Base-by-base conservation (phyloP, 2,888 invertebrate species). In the Parapristionchus giblindavisi region DNA sequence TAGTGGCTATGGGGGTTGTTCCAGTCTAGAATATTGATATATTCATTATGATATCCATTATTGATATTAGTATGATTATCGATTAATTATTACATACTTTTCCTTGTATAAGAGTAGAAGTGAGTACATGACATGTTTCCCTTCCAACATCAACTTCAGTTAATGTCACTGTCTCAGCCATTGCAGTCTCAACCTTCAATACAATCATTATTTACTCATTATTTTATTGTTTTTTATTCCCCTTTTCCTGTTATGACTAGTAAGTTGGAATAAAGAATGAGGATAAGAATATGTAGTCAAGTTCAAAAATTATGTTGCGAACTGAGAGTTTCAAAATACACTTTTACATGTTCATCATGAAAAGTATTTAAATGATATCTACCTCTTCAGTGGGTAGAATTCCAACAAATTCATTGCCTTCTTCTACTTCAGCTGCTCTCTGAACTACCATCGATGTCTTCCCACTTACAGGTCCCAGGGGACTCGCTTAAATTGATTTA, bases 71-170 rank as follows among this genome's bases (percentile, higher is more conserved):
- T 8, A 54, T n/a, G 11, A 54, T 14, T 5, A 54, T 6, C 8
- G 54, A 14, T 6, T 24, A 54, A 24, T 24, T 54, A 14, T 24
- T n/a, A 51, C 27, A 24, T 6, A 75, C 75, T 68, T 63, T 65
- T 52, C 79, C 81, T 17, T 93, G 93, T 73, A 94, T 91, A 3
- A 94, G 90, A 80, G 93, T 92, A 0, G 93, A 92, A 52, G 93
- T 93, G 3, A 93, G 92, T 8, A 94, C 92, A 90, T 93, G 91
- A 36, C 91, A 92, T 76, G 92, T 92, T 73, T 92, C 93, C 75
- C 92, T 68, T 27, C 84, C 94, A 76, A 94, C 93, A 89, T 96
- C 95, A 0, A 93, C 93, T 87, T 95, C 95, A 0, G 95, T 94
- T 76, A 95, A 90, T 0, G 94, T 95, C 77, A 94, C 92, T 5